Base-by-base conservation (phyloP, 2,888 invertebrate species). In the Seira musarum region DNA sequence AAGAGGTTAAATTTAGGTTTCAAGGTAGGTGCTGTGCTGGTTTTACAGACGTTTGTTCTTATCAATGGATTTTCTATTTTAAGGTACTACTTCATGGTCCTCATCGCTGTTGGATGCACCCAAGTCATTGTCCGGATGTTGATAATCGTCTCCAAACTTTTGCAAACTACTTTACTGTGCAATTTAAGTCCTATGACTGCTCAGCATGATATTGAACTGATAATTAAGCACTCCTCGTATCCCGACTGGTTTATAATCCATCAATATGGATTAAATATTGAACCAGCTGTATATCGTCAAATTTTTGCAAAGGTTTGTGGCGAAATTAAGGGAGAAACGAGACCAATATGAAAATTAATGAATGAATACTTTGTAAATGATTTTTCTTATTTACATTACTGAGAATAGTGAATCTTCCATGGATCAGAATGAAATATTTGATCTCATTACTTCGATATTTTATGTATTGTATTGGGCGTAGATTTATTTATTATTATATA, bases 81-180 rank as follows among this genome's bases (percentile, higher is more conserved):
- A 19, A 77, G 77, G 77, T 77, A 69, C 66, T 77, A 77, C 22
- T 71, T 71, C 49, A 77, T 69, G 60, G 6, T 40, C 0, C 13
- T 77, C 15, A 3, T 57, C 1, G 21, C 24, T n/a, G 10, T 77
- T 19, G 77, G 70, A 13, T 19, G 53, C 1, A 8, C 2, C 0
- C 64, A 69, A n/a, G 10, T 77, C 3, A 8, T 71, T 10, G 53
- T n/a, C 35, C 53, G 77, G 17, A 0, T 77, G 1, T 15, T 71
- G 1, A n/a, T 77, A n/a, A 30, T 70, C 0, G 0, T 17, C 0
- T 77, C 70, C 0, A 71, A 60, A 22, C 25, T 35, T 2, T 2
- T 70, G 1, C 70, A 70, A 5, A 1, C n/a, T 2, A 70, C n/a
- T 25, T 10, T 70, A 1, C 30, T 77, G 1, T 35, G 24, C 5